A percentile compares a stretch with the other conserved stretches of the same genome.
phyloP scores from a whole-genome alignment of 2,113 vertebrate genomes.

The Pseudolaguvia tuberculata region DNA sequence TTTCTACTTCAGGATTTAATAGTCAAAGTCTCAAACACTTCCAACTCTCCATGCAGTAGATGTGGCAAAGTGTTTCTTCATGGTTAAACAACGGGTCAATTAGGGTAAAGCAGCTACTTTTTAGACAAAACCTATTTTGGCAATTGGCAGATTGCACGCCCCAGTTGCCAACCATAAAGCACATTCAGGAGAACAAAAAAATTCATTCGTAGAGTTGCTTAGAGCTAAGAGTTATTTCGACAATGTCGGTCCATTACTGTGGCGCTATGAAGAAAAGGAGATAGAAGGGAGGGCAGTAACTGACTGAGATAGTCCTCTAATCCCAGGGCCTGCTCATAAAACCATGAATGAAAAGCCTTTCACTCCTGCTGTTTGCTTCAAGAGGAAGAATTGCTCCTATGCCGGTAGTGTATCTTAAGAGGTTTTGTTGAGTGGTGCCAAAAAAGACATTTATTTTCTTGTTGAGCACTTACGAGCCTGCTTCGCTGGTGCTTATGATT shows the following conservation, averaged over 20 bases:
- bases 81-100: background rate
- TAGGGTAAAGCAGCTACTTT: background rate
- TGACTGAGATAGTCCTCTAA: slow-evolving; percentile 33
- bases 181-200: slow-evolving; percentile 20
- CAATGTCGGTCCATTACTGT: slow-evolving; percentile 48
- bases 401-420: slow-evolving; percentile 7
- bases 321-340: slow-evolving; percentile 42
- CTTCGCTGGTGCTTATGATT: background rate
- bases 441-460: slow-evolving; percentile 53
- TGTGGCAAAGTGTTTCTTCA: background rate
- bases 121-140: background rate
- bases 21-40: slow-evolving; percentile 1
- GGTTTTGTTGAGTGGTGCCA: slow-evolving; percentile 47
- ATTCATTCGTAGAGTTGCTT: slow-evolving; percentile 15
- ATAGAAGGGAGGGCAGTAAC: slow-evolving; percentile 15
- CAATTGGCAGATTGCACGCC: slow-evolving; percentile 34
- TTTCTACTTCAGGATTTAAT: too few relatives aligned
- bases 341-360: slow-evolving; percentile 51
- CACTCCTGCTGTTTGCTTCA: slow-evolving; percentile 7
- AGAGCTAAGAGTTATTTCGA: slow-evolving; percentile 37
- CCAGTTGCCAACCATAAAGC: slow-evolving; percentile 49
- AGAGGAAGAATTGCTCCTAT: slow-evolving; percentile 9
- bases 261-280: background rate
- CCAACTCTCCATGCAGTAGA: background rate
- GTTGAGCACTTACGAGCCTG: slow-evolving; percentile 44